These are phyloP conservation scores for Adelosebastes latens DNA, from an alignment of 2,797 vertebrate species.

Conservation along the genomic window DNA sequence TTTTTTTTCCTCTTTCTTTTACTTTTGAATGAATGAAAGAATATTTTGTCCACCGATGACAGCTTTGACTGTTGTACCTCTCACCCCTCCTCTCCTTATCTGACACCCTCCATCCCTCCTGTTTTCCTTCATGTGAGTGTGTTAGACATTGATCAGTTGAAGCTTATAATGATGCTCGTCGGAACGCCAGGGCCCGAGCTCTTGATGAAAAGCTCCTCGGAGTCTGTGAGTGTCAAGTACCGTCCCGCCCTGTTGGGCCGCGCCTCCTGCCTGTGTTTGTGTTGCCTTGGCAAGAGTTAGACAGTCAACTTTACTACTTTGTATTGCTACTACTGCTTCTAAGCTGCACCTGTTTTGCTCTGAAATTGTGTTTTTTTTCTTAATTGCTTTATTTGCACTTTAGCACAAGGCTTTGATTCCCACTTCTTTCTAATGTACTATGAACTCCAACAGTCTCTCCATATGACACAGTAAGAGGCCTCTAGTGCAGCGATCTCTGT, in stretches of 20 bases:
- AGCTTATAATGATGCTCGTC: slow-evolving; percentile 96
- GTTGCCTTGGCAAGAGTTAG: slow-evolving; percentile 17
- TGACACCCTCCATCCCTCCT: slow-evolving; percentile 74
- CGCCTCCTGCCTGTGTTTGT: slow-evolving; percentile 39
- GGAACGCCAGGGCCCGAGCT: slow-evolving; percentile 95
- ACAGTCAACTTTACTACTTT: slow-evolving; percentile 11
- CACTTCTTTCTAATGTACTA: slow-evolving; percentile 12
- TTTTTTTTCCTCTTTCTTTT: not conserved
- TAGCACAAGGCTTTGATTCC: slow-evolving; percentile 21
- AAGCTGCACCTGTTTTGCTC: slow-evolving; percentile 21
- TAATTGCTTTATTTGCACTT: slow-evolving; percentile 25
- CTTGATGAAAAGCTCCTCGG: slow-evolving; percentile 98
- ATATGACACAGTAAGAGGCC: not conserved
- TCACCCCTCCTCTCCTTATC: slow-evolving; percentile 43
- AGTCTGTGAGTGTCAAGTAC: slow-evolving; percentile 91
- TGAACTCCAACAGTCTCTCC: slow-evolving; percentile 8
- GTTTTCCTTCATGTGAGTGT: slow-evolving; percentile 96
- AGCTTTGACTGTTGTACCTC: slow-evolving; percentile 8
- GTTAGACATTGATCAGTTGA: slow-evolving; percentile 99
- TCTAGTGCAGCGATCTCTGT: not conserved
- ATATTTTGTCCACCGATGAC: not conserved
- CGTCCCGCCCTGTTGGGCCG: slow-evolving; percentile 34
- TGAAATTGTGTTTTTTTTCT: slow-evolving; percentile 17
- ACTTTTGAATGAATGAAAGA: slow-evolving; percentile 1
- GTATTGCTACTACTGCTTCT: slow-evolving; percentile 19